Conservation (phyloP, 2,888 invertebrate species). For the Agonopterix heracliana region DNA sequence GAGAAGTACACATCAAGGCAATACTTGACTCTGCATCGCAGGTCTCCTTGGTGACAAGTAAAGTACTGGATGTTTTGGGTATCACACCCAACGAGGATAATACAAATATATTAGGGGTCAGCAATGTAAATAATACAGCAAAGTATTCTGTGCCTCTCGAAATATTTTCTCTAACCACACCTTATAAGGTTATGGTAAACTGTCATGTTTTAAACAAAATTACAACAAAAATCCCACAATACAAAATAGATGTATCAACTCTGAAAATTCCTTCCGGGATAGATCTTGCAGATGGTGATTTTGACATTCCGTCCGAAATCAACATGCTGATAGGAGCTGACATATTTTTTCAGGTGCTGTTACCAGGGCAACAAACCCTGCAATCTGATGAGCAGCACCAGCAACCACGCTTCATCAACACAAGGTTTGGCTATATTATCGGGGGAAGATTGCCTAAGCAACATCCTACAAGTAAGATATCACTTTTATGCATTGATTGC, state of each 20-base stretch:
- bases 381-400: neutral
- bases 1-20: constrained; percentile 5
- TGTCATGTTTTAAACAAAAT: constrained; percentile 12
- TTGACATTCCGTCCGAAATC: constrained; percentile 8
- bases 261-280: constrained; percentile 7
- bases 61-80: constrained; percentile 3
- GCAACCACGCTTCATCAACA: constrained; percentile 4
- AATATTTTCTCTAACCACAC: constrained; percentile 4
- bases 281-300: constrained; percentile 9
- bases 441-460: constrained; percentile 5
- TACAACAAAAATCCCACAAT: constrained; percentile 11
- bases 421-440: constrained; percentile 9
- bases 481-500: constrained; percentile 2
- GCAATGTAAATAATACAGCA: neutral
- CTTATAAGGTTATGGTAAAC: constrained; percentile 1
- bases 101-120: constrained; percentile 4
- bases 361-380: neutral
- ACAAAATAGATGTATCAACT: neutral
- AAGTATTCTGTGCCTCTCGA: constrained; percentile 5
- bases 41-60: constrained; percentile 1
- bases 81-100: neutral
- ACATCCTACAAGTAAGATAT: neutral
- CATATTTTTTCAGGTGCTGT: constrained; percentile 10
- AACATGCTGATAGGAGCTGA: constrained; percentile 12
- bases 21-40: constrained; percentile 11